Percentiles rank a stretch among this genome's conserved stretches.
These are phyloP conservation scores for Columba janthina DNA, from an alignment of 2,113 vertebrate species.

Conservation along the genomic window DNA sequence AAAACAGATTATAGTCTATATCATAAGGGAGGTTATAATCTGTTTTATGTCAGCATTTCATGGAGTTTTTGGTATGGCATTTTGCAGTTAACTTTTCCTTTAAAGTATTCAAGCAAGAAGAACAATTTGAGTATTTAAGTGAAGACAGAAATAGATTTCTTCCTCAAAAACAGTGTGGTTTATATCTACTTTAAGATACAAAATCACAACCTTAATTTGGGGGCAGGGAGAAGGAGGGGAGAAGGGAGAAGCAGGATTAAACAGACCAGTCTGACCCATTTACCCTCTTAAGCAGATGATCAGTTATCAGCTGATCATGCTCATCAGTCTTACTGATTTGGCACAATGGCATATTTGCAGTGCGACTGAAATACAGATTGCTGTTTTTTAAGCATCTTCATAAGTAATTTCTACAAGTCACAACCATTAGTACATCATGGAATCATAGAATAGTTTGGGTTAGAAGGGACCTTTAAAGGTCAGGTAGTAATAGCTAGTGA, in stretches of 20 bases:
- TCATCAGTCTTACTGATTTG: constrained; percentile 5
- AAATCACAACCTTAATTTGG: not conserved
- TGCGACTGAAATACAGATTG: not conserved
- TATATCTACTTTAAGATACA: not conserved
- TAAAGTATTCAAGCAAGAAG: not conserved
- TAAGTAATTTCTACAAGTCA: not conserved
- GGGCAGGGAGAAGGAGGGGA: not conserved
- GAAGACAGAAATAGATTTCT: not conserved
- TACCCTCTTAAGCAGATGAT: constrained; percentile 55
- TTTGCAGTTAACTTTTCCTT: not conserved
- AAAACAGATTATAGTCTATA: not conserved
- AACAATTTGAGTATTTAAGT: not conserved
- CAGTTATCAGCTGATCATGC: constrained; percentile 38
- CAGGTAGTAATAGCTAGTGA: not conserved
- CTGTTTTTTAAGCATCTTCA: not conserved
- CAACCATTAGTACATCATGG: not conserved
- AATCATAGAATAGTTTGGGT: no score
- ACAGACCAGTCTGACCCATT: constrained; percentile 43
- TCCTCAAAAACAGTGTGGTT: not conserved
- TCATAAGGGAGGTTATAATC: not conserved
- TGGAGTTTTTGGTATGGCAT: not conserved
- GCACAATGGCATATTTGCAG: constrained; percentile 8
- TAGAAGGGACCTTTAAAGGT: no score
- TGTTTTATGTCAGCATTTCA: not conserved
- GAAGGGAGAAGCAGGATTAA: not conserved